These are phyloP conservation scores for Holocentrus rufus DNA, from an alignment of 2,797 vertebrate species.

Conservation along the genomic window DNA sequence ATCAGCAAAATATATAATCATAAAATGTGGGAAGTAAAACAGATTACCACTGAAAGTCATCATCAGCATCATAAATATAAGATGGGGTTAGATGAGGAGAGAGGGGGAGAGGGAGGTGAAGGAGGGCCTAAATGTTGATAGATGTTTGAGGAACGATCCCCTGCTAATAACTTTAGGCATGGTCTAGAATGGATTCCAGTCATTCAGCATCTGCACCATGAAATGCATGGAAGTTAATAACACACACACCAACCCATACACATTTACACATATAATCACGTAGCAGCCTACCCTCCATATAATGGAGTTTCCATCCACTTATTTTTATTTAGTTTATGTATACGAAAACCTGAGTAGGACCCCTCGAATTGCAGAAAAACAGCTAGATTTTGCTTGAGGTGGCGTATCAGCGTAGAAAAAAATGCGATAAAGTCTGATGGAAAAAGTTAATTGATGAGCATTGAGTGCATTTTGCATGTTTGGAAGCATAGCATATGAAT, in stretches of 20 bases:
- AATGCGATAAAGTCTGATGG: too few relatives aligned
- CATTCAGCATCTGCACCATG: conserved; percentile 30
- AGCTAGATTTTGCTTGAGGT: too few relatives aligned
- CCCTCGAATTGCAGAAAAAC: too few relatives aligned
- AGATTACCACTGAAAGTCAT: conserved; percentile 78
- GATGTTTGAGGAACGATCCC: conserved; percentile 46
- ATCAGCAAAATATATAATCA: conserved; percentile 77
- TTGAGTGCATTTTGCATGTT: too few relatives aligned
- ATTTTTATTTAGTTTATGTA: too few relatives aligned
- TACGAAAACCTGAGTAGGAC: too few relatives aligned
- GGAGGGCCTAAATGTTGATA: conserved; percentile 47
- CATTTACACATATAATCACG: background rate
- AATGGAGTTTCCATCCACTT: too few relatives aligned
- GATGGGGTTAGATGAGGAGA: conserved; percentile 47
- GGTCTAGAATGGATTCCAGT: conserved; percentile 39
- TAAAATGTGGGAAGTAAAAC: conserved; percentile 74
- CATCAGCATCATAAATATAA: conserved; percentile 75
- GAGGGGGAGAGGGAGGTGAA: conserved; percentile 8
- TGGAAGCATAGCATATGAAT: too few relatives aligned
- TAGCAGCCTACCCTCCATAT: too few relatives aligned
- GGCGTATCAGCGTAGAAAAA: too few relatives aligned
- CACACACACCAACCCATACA: background rate
- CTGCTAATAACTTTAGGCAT: conserved; percentile 44
- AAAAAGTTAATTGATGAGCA: too few relatives aligned
- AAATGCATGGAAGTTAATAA: background rate